Evolutionary conservation across 2,888 invertebrate species (phyloP).

Genomic region (Ochropleura leucogaster): DNA sequence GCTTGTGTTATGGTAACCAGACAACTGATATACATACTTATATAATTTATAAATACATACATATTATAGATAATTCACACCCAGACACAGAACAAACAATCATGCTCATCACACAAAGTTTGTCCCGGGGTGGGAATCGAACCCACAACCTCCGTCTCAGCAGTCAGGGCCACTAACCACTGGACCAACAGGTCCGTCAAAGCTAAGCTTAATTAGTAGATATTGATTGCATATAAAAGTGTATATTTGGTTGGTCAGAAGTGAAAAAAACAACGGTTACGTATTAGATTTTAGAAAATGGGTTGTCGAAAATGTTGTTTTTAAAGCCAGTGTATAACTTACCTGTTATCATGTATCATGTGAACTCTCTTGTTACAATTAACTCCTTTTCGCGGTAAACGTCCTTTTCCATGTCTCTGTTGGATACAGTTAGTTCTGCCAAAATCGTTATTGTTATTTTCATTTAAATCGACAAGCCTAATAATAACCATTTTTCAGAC

Average conservation of each 20-base stretch:
- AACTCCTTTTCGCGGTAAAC: not conserved
- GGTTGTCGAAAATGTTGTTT: constrained; percentile 7
- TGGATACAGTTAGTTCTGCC: not conserved
- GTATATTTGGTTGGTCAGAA: not conserved
- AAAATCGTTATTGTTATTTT: not conserved
- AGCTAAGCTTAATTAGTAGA: not conserved
- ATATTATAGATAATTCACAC: no score
- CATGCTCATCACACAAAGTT: no score
- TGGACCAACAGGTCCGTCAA: no score
- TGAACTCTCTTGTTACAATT: not conserved
- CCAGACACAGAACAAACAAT: no score
- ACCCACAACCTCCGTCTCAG: no score
- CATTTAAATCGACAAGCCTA: not conserved
- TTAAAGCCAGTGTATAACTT: not conserved
- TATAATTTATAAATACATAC: no score
- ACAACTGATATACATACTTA: no score
- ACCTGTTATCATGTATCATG: not conserved
- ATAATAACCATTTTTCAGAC: not conserved
- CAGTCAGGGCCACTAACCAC: no score
- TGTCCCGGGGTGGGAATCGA: no score
- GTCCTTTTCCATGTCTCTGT: not conserved
- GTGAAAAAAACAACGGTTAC: not conserved
- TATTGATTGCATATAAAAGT: not conserved
- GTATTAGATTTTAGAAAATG: not conserved
- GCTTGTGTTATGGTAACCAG: no score